Evolutionary conservation across 2,888 invertebrate species (phyloP), one percentile per base, ranked within the genome.

Genomic region (Mythimna ferrago): DNA sequence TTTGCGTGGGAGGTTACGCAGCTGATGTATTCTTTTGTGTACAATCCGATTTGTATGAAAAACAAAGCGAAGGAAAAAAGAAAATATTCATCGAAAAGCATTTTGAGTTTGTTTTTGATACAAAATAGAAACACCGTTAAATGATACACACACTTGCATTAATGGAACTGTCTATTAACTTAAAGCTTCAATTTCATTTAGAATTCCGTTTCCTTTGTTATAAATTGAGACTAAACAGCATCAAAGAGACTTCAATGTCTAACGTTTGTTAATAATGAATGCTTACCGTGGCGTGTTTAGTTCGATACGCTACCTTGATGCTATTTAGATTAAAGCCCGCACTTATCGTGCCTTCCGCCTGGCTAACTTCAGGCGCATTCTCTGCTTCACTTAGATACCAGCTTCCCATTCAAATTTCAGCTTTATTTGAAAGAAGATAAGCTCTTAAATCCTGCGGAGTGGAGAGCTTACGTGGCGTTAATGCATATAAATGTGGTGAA

Each of bases 281-380:
- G 87, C 88, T 88, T 87, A 88, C 83, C 83, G 82, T 84, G 78
- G 88, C 89, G 81, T 90, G 89, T 89, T 89, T 86, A 89, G 86
- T 85, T 79, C 76, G 76, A 82, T 88, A 78, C 67, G 82, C 86
- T 87, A 91, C 89, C 90, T 90, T 90, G 94, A 93, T 94, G 92
- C 92, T 93, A 93, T 95, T 95, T 94, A 94, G 94, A 95, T 95
- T 94, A 94, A 93, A 92, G 90, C 90, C 80, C 87, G 91, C 91
- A 94, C 93, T 95, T 96, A 95, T 95, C 95, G 86, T 87, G 86
- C 90, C 89, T 94, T 94, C 93, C 94, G 92, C 92, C 86, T 91
- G 90, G 90, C 89, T 88, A 91, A 92, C 91, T 92, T 87, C 86
- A 86, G 87, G 91, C 88, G 90, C 90, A 89, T 90, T 91, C 91